Percentiles rank a stretch among this genome's conserved stretches.
Conservation (phyloP, 2,888 invertebrate genomes). For the Lamellibrachia satsuma region DNA sequence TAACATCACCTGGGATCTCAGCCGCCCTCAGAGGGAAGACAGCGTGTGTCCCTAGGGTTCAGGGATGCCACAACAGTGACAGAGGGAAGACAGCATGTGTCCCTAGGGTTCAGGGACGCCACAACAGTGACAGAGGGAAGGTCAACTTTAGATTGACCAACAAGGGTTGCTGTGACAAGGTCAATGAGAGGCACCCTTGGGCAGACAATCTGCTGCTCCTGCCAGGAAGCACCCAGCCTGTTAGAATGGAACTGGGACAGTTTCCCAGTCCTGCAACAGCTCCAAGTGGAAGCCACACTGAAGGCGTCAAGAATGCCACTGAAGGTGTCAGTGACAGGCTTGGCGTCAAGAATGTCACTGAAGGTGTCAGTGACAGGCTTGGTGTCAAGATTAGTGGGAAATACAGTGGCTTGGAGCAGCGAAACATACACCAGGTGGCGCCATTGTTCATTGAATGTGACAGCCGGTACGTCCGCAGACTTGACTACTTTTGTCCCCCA, state of each 20-base stretch:
- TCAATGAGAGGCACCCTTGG: neutral
- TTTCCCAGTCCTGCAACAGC: neutral
- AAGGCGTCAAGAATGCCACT: neutral
- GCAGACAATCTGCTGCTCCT: neutral
- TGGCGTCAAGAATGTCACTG: neutral
- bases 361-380: neutral
- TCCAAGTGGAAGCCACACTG: too few relatives aligned
- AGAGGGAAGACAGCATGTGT: too few relatives aligned
- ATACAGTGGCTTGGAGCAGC: neutral
- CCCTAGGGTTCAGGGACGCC: neutral
- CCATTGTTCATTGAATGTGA: neutral
- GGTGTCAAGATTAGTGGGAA: neutral
- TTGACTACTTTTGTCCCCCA: neutral
- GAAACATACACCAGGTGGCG: neutral
- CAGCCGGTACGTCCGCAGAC: neutral
- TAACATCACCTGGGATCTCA: too few relatives aligned
- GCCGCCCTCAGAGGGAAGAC: too few relatives aligned
- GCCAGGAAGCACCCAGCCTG: neutral
- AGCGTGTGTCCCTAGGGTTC: neutral
- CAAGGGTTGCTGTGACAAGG: neutral
- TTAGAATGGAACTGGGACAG: neutral
- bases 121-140: neutral
- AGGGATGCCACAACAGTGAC: neutral
- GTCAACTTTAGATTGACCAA: neutral
- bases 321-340: neutral